Percentiles rank a stretch among this genome's conserved stretches.
Conservation (phyloP, 1,140 invertebrate species). For the Venustaconcha ellipsiformis region DNA sequence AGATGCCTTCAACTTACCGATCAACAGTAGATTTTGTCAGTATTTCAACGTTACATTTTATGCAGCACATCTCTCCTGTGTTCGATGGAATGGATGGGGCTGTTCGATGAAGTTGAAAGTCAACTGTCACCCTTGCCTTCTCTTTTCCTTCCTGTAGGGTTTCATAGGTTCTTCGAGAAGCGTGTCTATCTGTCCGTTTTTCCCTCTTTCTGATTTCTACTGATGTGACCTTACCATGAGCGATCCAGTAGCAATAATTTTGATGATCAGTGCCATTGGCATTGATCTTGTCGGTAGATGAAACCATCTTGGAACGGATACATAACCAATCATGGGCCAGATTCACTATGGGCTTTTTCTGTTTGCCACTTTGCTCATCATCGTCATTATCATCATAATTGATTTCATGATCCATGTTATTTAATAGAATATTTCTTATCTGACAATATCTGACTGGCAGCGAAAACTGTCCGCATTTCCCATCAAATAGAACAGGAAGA, state of each 20-base stretch:
- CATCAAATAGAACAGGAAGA: conserved; percentile 4
- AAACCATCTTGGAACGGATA: neutral
- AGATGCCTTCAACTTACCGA: conserved; percentile 9
- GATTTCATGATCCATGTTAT: conserved; percentile 2
- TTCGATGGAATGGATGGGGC: conserved; percentile 3
- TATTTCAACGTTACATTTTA: conserved; percentile 19
- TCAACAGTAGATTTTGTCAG: conserved; percentile 33
- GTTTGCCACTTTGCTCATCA: neutral
- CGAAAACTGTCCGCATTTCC: conserved; percentile 13
- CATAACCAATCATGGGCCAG: conserved; percentile 20
- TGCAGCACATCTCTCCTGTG: neutral
- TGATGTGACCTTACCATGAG: conserved; percentile 14
- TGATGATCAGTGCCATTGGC: too few species aligned
- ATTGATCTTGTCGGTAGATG: too few species aligned
- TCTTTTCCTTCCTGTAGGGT: too few species aligned
- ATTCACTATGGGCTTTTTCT: too few species aligned
- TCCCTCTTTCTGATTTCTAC: conserved; percentile 10
- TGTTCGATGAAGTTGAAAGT: conserved; percentile 17
- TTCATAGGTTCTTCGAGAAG: too few species aligned
- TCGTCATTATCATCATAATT: neutral
- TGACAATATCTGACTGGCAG: conserved; percentile 20
- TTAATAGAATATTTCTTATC: conserved; percentile 17
- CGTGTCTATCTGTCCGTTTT: neutral
- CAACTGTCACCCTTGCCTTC: neutral
- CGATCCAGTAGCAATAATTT: neutral